Percentiles rank a stretch among this genome's conserved stretches.
These are phyloP conservation scores for Linhomoeus sp. DNA, from an alignment of 2,888 invertebrate species.

Conservation along the genomic window DNA sequence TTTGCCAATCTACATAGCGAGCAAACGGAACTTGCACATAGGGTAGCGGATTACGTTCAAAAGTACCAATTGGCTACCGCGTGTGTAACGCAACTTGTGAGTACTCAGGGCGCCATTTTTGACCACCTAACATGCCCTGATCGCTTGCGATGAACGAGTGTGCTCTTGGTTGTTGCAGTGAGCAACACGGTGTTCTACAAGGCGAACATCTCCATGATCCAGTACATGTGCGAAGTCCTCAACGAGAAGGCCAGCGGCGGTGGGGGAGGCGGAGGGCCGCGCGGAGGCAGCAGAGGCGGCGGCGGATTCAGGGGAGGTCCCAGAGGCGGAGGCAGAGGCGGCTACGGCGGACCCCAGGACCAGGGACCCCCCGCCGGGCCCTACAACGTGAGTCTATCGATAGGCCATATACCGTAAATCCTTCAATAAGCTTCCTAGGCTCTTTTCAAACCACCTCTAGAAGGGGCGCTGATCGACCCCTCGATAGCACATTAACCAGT, in stretches of 20 bases:
- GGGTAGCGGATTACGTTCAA: too few species aligned
- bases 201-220: constrained; percentile 14
- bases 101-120: too few species aligned
- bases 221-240: constrained; percentile 21
- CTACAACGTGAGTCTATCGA: background rate
- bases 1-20: too few species aligned
- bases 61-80: too few species aligned
- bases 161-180: constrained; percentile 9
- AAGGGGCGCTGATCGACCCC: background rate
- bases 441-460: background rate
- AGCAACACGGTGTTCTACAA: constrained; percentile 21
- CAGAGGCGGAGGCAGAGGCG: background rate
- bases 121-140: too few species aligned
- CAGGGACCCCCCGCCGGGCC: background rate
- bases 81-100: too few species aligned
- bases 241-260: constrained; percentile 5
- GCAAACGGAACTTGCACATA: too few species aligned
- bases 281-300: background rate
- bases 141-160: too few species aligned
- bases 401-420: background rate
- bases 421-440: background rate
- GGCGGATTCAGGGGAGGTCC: background rate
- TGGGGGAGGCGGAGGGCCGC: background rate
- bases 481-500: too few species aligned
- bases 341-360: background rate